Evolutionary conservation across 2,888 invertebrate genomes (phyloP).

Genomic region (Globia sparganii): DNA sequence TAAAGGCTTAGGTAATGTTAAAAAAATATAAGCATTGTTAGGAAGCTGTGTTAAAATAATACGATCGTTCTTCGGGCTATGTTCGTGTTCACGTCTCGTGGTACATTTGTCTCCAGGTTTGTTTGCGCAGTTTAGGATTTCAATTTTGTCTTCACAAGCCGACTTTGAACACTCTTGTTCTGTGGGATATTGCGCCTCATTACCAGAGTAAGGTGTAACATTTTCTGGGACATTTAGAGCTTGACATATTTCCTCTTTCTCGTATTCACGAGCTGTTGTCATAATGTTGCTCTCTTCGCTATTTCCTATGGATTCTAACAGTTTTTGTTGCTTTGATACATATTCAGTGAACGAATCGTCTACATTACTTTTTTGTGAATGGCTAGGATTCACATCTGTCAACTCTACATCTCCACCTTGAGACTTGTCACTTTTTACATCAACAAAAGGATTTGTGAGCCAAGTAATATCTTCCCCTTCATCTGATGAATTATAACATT

Average conservation of each 20-base stretch:
- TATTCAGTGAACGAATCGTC: conserved; percentile 72
- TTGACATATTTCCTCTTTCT: conserved; percentile 22
- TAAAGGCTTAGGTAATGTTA: conserved; percentile 81
- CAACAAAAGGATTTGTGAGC: conserved; percentile 16
- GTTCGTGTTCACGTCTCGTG: conserved; percentile 33
- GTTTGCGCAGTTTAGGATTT: conserved; percentile 36
- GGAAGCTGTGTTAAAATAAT: conserved; percentile 75
- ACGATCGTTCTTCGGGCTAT: conserved; percentile 58
- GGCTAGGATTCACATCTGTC: conserved; percentile 36
- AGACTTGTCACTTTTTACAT: conserved; percentile 4
- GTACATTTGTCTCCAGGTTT: conserved; percentile 4
- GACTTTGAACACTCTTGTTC: conserved; percentile 11
- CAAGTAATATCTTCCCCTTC: conserved; percentile 24
- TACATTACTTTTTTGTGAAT: conserved; percentile 43
- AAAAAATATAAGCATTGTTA: conserved; percentile 81
- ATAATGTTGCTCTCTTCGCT: conserved; percentile 9
- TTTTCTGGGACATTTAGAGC: conserved; percentile 2
- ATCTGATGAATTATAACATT: conserved; percentile 18
- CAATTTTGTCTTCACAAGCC: conserved; percentile 24
- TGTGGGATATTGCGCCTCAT: background rate
- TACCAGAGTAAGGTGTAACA: background rate
- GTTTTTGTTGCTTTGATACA: conserved; percentile 74
- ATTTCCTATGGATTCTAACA: conserved; percentile 70
- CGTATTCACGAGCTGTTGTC: conserved; percentile 8
- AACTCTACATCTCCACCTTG: conserved; percentile 60